phyloP scores from a whole-genome alignment of 2,797 vertebrate genomes.

The Liasis olivaceus region DNA sequence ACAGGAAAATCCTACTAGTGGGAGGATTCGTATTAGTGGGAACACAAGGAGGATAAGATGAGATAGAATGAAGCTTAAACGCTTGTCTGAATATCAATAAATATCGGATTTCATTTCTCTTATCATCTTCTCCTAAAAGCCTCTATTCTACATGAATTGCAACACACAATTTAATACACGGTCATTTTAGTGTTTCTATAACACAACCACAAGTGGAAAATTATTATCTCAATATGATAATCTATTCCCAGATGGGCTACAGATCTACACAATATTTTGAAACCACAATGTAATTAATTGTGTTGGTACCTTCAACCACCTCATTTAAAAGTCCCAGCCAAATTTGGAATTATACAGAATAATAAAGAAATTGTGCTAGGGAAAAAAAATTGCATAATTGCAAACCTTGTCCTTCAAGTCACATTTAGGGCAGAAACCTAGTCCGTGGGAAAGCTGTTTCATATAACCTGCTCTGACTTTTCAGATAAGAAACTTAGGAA shows the following conservation, averaged over 20 bases:
- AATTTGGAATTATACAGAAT: background rate
- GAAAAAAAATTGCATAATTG: background rate
- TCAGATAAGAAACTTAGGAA: slow-evolving; percentile 51
- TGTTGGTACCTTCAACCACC: background rate
- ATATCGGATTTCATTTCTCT: background rate
- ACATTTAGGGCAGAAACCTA: background rate
- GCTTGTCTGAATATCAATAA: background rate
- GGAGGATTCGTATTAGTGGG: background rate
- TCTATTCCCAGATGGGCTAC: background rate
- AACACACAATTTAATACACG: background rate
- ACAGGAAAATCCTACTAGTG: background rate
- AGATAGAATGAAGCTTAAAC: background rate
- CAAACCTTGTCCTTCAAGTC: background rate
- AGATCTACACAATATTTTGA: background rate
- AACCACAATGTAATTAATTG: background rate
- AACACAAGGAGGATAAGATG: background rate
- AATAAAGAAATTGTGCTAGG: background rate
- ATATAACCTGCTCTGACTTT: slow-evolving; percentile 26
- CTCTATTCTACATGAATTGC: background rate
- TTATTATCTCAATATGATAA: background rate
- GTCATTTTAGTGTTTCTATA: background rate
- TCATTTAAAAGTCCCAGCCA: background rate
- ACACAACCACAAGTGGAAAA: background rate
- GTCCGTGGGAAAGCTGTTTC: background rate
- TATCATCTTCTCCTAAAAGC: background rate